Evolutionary conservation across 2,888 invertebrate genomes (phyloP).

Genomic region (Rugalucina vietnamica): DNA sequence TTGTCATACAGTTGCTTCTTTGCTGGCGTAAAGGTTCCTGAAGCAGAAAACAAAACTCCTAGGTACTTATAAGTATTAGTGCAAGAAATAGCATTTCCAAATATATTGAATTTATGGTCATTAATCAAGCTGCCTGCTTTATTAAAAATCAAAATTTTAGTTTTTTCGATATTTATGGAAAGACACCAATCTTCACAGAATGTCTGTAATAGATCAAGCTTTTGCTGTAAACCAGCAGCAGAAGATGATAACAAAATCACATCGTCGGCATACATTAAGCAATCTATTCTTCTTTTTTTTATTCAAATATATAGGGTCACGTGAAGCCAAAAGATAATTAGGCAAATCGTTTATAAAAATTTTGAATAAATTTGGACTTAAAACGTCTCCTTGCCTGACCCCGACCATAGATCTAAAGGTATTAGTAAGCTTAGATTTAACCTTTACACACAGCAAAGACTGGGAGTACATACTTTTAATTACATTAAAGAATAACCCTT

Average conservation of each 20-base stretch:
- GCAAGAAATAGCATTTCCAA: background rate
- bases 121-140: background rate
- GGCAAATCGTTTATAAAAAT: conserved; percentile 5
- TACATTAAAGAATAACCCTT: background rate
- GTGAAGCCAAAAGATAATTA: background rate
- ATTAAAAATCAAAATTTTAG: conserved; percentile 2
- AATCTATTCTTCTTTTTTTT: background rate
- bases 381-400: conserved; percentile 9
- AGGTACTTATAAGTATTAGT: conserved; percentile 1
- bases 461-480: background rate
- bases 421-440: background rate
- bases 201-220: background rate
- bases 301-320: background rate
- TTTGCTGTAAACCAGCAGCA: background rate
- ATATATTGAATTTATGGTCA: background rate
- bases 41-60: background rate
- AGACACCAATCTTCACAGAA: conserved; percentile 6
- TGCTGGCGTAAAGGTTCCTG: conserved; percentile 2
- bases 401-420: background rate
- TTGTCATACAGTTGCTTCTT: conserved; percentile 1
- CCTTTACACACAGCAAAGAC: background rate
- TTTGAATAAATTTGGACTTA: conserved; percentile 19
- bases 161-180: background rate
- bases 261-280: conserved; percentile 1
- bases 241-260: conserved; percentile 14